These are phyloP conservation scores for Pollenia labialis DNA, from an alignment of 2,888 invertebrate species.

Conservation along the genomic window DNA sequence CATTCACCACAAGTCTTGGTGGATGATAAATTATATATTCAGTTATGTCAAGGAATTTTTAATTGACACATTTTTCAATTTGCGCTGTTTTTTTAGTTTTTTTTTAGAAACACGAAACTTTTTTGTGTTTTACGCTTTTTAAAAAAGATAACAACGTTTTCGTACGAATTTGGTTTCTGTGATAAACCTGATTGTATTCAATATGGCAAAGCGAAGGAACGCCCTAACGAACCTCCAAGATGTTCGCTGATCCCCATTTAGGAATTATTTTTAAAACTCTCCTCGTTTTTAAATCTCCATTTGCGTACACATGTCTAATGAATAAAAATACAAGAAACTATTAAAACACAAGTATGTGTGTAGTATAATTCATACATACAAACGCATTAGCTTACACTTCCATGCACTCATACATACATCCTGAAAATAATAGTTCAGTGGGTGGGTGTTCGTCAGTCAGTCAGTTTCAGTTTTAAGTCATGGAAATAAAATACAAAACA, in stretches of 20 bases:
- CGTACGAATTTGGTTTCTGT: too few relatives aligned
- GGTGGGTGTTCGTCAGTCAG: slow-evolving; percentile 67
- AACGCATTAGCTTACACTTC: not conserved
- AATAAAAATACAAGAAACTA: slow-evolving; percentile 39
- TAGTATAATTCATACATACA: not conserved
- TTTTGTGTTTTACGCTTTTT: too few relatives aligned
- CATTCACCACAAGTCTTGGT: too few relatives aligned
- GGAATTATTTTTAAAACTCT: not conserved
- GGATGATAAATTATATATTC: too few relatives aligned
- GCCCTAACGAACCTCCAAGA: not conserved
- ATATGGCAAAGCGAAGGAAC: too few relatives aligned
- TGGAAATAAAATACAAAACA: slow-evolving; percentile 56
- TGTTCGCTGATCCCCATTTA: not conserved
- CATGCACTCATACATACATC: not conserved
- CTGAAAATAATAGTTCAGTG: slow-evolving; percentile 43
- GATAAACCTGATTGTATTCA: too few relatives aligned
- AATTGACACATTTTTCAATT: too few relatives aligned
- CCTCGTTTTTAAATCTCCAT: not conserved
- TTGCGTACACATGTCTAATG: slow-evolving; percentile 23
- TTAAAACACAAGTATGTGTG: not conserved
- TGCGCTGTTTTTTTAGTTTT: too few relatives aligned
- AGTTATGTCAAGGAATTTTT: too few relatives aligned
- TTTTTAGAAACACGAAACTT: too few relatives aligned
- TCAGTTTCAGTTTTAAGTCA: slow-evolving; percentile 40
- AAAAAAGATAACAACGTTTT: too few relatives aligned